Base-by-base conservation (phyloP, 2,113 vertebrate genomes). In the Sardina pilchardus region DNA sequence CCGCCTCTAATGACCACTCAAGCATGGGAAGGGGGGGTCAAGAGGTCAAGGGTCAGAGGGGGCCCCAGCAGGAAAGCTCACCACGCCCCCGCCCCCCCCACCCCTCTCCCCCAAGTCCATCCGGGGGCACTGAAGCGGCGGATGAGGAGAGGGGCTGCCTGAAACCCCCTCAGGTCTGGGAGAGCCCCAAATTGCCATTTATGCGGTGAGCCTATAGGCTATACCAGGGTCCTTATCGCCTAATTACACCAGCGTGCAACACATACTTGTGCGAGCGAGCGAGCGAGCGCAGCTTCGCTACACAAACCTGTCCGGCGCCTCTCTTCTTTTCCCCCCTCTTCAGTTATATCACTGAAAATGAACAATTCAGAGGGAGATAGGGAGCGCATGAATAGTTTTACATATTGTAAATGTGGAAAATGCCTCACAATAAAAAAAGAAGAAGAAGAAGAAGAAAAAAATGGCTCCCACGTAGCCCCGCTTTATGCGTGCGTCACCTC, bases 1-100 rank as follows among this genome's bases (percentile, higher is more conserved):
- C 85, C 83, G 53, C 42, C 75, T 83, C 45, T 85, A 87, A 86
- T 87, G 83, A 53, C 85, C 86, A 85, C 86, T 86, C 82, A 67
- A 87, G 83, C 83, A 48, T 59, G 43, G 63, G 48, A 85, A 87
- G 86, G 44, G 53, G 67, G 86, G 89, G 87, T 86, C 81, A 84
- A 71, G 47, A 75, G 87, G 50, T 39, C 80, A 83, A 17, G 59
- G 88, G 87, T 87, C 88, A 87, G 39, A 82, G 67, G 87, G 85
- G 86, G 75, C 10, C 30, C 56, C 8, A 45, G 86, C 75, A 78
- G 86, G 81, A 48, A 67, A 42, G 63, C 88, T 85, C 45, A 87
- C 83, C 87, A 78, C 67, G 14, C 30, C 26, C 30, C 9, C 26
- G 7, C 67, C 83, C 87, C 82, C 67, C 2, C 67, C 7, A 8